Evolutionary conservation across 1,140 invertebrate species (phyloP).

Genomic region (Lutraria rhynchaena): DNA sequence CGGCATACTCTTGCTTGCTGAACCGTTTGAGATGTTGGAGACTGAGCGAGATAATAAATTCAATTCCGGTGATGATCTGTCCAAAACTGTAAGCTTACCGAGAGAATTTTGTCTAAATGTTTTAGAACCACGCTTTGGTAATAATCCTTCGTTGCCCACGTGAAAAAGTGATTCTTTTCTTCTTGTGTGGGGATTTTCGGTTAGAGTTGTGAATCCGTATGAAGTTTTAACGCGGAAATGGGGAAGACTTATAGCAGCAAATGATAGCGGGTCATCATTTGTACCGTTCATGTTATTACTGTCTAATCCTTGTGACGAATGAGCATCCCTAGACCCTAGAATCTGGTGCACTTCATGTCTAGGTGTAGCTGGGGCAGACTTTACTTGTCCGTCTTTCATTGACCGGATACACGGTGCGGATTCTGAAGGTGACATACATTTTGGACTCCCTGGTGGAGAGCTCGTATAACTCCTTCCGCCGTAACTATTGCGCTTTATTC

Average conservation of each 20-base stretch:
- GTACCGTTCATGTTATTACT: constrained; percentile 48
- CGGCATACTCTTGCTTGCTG: constrained; percentile 44
- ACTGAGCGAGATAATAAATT: neutral
- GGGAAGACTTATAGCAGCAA: constrained; percentile 68
- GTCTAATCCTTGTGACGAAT: constrained; percentile 56
- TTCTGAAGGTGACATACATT: constrained; percentile 13
- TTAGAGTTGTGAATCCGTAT: constrained; percentile 71
- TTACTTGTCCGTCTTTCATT: neutral
- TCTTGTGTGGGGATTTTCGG: constrained; percentile 71
- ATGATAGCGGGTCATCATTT: constrained; percentile 69
- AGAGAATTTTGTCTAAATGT: constrained; percentile 20
- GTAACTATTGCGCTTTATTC: constrained; percentile 39
- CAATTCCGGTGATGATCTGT: constrained; percentile 8
- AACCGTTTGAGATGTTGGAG: neutral
- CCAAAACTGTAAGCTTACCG: constrained; percentile 5
- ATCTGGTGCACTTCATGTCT: constrained; percentile 67
- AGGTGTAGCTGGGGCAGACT: constrained; percentile 74
- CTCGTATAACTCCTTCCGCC: constrained; percentile 30
- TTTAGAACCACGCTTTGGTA: constrained; percentile 18
- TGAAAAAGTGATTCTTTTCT: constrained; percentile 74
- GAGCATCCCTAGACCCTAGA: constrained; percentile 8
- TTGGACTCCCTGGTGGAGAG: constrained; percentile 30
- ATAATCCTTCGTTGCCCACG: constrained; percentile 42
- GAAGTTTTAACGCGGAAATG: constrained; percentile 70
- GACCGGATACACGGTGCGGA: constrained; percentile 35